Conservation (phyloP, 2,797 vertebrate genomes). For the Cossypha heuglini region DNA sequence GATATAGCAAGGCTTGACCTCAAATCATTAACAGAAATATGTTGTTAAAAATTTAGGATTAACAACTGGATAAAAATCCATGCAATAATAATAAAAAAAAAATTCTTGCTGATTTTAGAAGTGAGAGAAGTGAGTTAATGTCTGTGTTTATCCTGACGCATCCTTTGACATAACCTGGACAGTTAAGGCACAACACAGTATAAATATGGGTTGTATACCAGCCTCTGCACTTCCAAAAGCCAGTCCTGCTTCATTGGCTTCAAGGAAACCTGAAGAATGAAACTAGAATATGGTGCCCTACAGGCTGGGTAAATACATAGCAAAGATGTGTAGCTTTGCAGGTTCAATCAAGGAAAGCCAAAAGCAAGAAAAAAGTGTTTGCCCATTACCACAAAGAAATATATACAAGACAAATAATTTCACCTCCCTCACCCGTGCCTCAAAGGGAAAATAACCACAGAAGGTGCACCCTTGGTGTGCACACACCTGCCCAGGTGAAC, state of each 20-base stretch:
- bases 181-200: not conserved
- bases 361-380: conserved; percentile 12
- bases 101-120: not conserved
- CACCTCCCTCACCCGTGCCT: not conserved
- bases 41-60: not conserved
- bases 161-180: not conserved
- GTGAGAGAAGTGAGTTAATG: not conserved
- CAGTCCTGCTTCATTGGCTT: not conserved
- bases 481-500: not conserved
- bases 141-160: not conserved
- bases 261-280: conserved; percentile 3
- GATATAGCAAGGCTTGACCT: not conserved
- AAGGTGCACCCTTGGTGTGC: not conserved
- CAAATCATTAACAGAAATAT: not conserved
- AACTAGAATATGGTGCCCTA: not conserved
- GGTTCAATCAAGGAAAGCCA: not conserved
- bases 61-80: not conserved
- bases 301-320: not conserved
- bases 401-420: conserved; percentile 7
- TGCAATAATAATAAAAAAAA: not conserved
- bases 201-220: not conserved
- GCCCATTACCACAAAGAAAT: not conserved
- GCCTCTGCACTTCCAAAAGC: not conserved
- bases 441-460: conserved; percentile 12
- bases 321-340: not conserved